Base-by-base conservation (phyloP, 2,888 invertebrate genomes). In the Schizaphis graminum region DNA sequence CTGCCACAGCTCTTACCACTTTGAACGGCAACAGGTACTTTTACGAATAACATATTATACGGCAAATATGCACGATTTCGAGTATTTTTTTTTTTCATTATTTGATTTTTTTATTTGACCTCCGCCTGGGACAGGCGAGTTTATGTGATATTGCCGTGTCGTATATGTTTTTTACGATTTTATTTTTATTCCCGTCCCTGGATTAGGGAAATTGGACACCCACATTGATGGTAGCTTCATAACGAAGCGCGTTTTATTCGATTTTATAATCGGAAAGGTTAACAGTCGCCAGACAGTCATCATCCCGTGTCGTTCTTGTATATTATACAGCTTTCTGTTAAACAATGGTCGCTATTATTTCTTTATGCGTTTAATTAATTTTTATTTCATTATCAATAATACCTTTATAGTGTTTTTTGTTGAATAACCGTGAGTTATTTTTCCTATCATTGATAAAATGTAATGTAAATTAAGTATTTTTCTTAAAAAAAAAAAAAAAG, bases 1-100 rank as follows among this genome's bases (percentile, higher is more conserved):
- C 95, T 41, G 94, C 94, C 91, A 94, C 95, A 91, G 95, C 95
- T 84, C 95, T 95, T 91, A 95, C 95, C 94, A 94, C 95, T 94
- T 61, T 91, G n/a, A 94, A 92, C 91, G 94, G 93, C 88, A 95
- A 95, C 94, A 95, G 93, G 94, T 94, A 95, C 77, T 86, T 47
- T 28, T 77, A 41, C 1, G 28, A 85, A 11, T 11, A 26, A 44
- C 44, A 41, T 85, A 35, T n/a, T n/a, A n/a, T n/a, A n/a, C n/a
- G 3, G 13, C 1, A 11, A 47, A 7, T 7, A 21, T 28, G 4
- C 24, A 1, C 53, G 24, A 8, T 88, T 53, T 35, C 1, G 53
- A 21, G 7, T 35, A 3, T 8, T 26, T 47, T 16, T 86, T 44
- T 41, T 85, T 44, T 85, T 3, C 8, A 1, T 86, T 7, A 77